These are phyloP conservation scores for Varanus salvator DNA, from an alignment of 2,113 vertebrate species.

Conservation along the genomic window DNA sequence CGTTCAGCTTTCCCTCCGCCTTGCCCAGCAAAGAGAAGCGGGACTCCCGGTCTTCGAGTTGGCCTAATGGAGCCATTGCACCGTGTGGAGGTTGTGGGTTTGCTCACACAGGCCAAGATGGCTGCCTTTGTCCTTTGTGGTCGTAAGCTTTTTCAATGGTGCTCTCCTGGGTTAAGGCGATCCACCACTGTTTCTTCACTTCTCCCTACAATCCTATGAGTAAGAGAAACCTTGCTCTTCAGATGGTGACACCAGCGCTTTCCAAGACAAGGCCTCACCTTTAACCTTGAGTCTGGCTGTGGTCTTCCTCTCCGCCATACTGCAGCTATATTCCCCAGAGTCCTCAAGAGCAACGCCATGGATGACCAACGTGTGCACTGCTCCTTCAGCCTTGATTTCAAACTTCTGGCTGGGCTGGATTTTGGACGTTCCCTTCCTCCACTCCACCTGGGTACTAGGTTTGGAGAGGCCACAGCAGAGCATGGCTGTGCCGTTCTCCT, in stretches of 20 bases:
- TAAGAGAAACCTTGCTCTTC: not conserved
- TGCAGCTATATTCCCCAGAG: slow-evolving; percentile 85
- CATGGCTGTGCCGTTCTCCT: slow-evolving; percentile 80
- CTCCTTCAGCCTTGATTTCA: slow-evolving; percentile 77
- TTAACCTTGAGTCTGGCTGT: slow-evolving; percentile 82
- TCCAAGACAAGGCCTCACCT: slow-evolving; percentile 72
- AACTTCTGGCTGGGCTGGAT: slow-evolving; percentile 81
- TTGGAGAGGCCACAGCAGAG: slow-evolving; percentile 83
- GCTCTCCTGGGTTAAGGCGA: not conserved
- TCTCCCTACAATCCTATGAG: not conserved
- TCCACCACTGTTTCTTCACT: not conserved
- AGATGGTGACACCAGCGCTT: accelerated
- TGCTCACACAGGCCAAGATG: too few relatives aligned
- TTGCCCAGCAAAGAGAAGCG: too few relatives aligned
- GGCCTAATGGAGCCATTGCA: too few relatives aligned
- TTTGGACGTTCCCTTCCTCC: slow-evolving; percentile 78
- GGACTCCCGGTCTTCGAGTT: too few relatives aligned
- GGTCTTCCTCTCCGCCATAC: slow-evolving; percentile 76
- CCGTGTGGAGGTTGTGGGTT: too few relatives aligned
- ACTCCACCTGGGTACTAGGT: slow-evolving; percentile 74
- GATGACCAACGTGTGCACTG: slow-evolving; percentile 77
- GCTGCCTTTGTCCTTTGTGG: not conserved
- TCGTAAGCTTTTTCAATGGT: not conserved
- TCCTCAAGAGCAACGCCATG: slow-evolving; percentile 74
- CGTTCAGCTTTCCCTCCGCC: too few relatives aligned